Base-by-base conservation (phyloP, 2,888 invertebrate genomes). In the Andrena bicolor region DNA sequence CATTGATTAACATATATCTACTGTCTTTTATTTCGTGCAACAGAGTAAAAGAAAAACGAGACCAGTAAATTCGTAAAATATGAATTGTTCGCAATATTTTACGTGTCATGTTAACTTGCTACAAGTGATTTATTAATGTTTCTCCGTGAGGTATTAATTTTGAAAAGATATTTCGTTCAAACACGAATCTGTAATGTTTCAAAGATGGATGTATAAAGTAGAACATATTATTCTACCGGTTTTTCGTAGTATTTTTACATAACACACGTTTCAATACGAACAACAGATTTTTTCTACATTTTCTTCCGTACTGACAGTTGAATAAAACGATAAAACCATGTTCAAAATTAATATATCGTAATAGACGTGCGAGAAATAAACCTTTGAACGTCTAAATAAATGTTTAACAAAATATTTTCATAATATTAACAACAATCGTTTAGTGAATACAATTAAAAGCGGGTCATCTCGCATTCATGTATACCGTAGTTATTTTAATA, bases 401-500 rank as follows among this genome's bases (percentile, higher is more conserved):
- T 58, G 61, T 58, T 71, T 63, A 64, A 73, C 51, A 58, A 77
- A 61, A 48, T 26, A 77, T 68, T 76, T 73, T 61, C 66, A 61
- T 79, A 51, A 69, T 58, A 63, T 60, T 65, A 74, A 16, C 20
- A 56, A n/a, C 56, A 60, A 51, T 56, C 28, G 30, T 71, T 72
- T 68, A 56, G 63, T 56, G 56, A 51, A 60, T 53, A 41, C 30
- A 71, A 26, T 71, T 80, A 65, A 23, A 23, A 70, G 60, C 49
- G 30, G 30, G 48, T 79, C 66, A 20, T 56, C 56, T 58, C 48
- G 28, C 26, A 74, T 71, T 60, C 49, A 13, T 68, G 53, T 68
- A 8, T 58, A 66, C 66, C 41, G 49, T 79, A 79, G 61, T 77
- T 65, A 72, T n/a, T 84, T 73, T 68, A 84, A 72, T 61, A 63